Conservation (phyloP, 2,888 invertebrate species). For the Drosophila macrospina region DNA sequence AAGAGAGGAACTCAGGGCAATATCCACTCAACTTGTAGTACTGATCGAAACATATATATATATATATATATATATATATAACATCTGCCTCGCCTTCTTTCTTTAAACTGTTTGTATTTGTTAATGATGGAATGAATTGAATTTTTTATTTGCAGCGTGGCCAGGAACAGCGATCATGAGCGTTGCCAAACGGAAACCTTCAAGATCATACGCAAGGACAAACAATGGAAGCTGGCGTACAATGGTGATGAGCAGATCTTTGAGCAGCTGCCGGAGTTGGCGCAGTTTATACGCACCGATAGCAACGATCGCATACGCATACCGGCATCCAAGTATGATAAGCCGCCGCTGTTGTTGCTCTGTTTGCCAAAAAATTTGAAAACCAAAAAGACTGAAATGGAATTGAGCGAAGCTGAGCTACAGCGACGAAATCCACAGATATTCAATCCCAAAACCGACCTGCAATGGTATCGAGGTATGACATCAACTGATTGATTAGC, state of each 20-base stretch:
- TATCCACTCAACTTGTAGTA: no score
- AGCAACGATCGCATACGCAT: constrained; percentile 86
- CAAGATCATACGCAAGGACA: constrained; percentile 86
- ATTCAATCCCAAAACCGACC: constrained; percentile 83
- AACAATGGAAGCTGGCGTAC: constrained; percentile 81
- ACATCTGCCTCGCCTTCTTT: no score
- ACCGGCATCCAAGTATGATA: constrained; percentile 93
- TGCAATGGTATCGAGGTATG: constrained; percentile 84
- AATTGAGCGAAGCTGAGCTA: constrained; percentile 82
- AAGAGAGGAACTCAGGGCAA: no score
- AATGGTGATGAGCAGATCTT: constrained; percentile 71
- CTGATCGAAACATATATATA: no score
- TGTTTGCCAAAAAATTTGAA: constrained; percentile 84
- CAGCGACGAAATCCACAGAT: constrained; percentile 83
- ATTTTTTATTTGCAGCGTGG: constrained; percentile 37
- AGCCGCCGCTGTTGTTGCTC: constrained; percentile 83
- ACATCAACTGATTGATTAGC: no score
- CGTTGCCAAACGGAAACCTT: constrained; percentile 90
- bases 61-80: no score
- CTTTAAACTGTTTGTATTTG: neutral
- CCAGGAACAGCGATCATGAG: constrained; percentile 52
- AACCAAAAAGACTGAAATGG: constrained; percentile 84
- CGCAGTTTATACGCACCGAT: constrained; percentile 80
- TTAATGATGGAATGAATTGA: neutral
- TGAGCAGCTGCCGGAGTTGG: constrained; percentile 81